These are phyloP conservation scores for Etheostoma cragini DNA, from an alignment of 2,113 vertebrate species.

Conservation along the genomic window DNA sequence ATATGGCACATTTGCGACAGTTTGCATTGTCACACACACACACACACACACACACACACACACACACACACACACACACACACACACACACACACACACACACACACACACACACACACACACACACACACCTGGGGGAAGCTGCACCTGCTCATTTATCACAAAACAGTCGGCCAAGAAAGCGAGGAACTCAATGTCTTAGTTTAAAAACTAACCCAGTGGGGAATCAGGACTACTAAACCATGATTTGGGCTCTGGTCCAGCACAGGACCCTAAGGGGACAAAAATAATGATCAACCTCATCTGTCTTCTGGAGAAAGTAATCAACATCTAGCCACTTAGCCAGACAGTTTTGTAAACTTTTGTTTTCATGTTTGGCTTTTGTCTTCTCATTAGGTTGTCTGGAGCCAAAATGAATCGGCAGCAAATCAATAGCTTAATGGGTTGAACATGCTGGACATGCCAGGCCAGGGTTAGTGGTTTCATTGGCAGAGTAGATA, in stretches of 20 bases:
- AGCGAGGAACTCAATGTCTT: neutral
- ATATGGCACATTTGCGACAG: neutral
- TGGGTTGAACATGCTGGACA: slow-evolving; percentile 5
- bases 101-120: neutral
- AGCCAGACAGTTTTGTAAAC: slow-evolving; percentile 53
- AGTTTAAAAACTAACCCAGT: neutral
- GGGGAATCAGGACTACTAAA: neutral
- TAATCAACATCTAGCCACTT: slow-evolving; percentile 16
- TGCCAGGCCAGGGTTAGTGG: slow-evolving; percentile 6
- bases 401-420: slow-evolving; percentile 48
- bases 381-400: slow-evolving; percentile 21
- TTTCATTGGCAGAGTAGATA: neutral
- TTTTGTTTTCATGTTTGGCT: slow-evolving; percentile 41
- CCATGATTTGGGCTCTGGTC: slow-evolving; percentile 6
- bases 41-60: too few species aligned
- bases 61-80: too few species aligned
- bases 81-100: too few species aligned
- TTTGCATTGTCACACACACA: neutral
- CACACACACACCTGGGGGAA: neutral
- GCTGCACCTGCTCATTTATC: slow-evolving; percentile 13
- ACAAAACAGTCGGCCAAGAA: neutral
- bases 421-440: slow-evolving; percentile 43
- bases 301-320: slow-evolving; percentile 36
- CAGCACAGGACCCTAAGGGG: neutral
- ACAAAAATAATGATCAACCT: slow-evolving; percentile 1